These are phyloP conservation scores for Nesogale talazaci DNA, from an alignment of 2,113 vertebrate species.

Conservation along the genomic window DNA sequence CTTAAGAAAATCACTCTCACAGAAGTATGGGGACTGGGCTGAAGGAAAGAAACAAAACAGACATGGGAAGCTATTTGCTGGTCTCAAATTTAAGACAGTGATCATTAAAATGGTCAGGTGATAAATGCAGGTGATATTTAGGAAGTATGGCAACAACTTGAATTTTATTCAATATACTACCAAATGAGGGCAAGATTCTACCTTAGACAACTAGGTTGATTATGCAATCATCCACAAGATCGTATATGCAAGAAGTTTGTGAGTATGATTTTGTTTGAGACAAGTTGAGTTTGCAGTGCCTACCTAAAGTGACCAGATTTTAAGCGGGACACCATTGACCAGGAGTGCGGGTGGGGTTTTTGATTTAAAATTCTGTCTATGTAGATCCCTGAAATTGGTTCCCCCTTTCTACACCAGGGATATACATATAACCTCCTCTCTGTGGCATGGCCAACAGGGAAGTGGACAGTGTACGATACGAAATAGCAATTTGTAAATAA, in stretches of 20 bases:
- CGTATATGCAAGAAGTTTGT: neutral
- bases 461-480: no score
- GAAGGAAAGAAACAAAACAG: neutral
- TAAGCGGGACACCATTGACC: no score
- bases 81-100: slow-evolving; percentile 31
- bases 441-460: no score
- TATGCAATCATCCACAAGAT: slow-evolving; percentile 43
- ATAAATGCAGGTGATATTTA: neutral
- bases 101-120: slow-evolving; percentile 14
- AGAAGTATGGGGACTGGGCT: neutral
- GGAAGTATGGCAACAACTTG: neutral
- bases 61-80: neutral
- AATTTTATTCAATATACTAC: neutral
- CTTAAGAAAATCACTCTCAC: neutral
- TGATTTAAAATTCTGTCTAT: no score
- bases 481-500: no score
- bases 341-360: no score
- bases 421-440: no score
- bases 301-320: no score
- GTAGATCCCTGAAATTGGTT: no score
- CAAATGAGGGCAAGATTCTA: neutral
- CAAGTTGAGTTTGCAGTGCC: neutral
- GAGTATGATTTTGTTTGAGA: slow-evolving; percentile 21
- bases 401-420: no score
- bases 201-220: neutral